A percentile compares a stretch with the other conserved stretches of the same genome.
These are phyloP conservation scores for Silurus meridionalis DNA, from an alignment of 2,113 vertebrate species.

Conservation along the genomic window DNA sequence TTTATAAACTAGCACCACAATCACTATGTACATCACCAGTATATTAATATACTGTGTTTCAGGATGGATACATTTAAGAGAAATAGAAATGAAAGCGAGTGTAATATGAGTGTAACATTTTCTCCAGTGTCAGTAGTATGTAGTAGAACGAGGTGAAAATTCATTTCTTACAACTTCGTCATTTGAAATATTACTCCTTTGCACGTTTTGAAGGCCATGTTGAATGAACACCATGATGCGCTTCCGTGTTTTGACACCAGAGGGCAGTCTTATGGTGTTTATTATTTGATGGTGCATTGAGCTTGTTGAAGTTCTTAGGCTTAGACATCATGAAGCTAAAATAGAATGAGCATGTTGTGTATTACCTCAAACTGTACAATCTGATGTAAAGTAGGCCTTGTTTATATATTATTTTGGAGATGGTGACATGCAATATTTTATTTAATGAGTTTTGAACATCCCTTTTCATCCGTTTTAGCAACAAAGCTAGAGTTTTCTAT, in stretches of 20 bases:
- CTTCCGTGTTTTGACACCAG: conserved; percentile 55
- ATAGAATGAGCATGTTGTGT: background rate
- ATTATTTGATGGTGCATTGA: background rate
- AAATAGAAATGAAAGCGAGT: background rate
- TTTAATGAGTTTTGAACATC: background rate
- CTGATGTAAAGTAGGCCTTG: background rate
- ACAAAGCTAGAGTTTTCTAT: background rate
- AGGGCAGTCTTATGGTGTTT: conserved; percentile 54
- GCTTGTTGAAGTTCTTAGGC: background rate
- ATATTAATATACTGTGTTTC: background rate
- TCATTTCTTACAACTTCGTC: too few relatives aligned
- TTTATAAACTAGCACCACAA: background rate
- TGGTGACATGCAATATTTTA: background rate
- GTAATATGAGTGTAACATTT: background rate
- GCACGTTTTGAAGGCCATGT: background rate
- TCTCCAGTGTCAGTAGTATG: background rate
- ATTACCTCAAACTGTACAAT: background rate
- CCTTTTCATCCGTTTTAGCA: background rate
- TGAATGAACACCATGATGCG: background rate
- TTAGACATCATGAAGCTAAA: background rate
- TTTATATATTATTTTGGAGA: background rate
- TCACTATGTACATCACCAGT: background rate
- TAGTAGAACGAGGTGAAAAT: background rate
- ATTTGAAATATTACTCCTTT: background rate
- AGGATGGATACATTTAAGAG: background rate